Evolutionary conservation across 2,113 vertebrate genomes (phyloP).

Genomic region (Mus spicilegus): DNA sequence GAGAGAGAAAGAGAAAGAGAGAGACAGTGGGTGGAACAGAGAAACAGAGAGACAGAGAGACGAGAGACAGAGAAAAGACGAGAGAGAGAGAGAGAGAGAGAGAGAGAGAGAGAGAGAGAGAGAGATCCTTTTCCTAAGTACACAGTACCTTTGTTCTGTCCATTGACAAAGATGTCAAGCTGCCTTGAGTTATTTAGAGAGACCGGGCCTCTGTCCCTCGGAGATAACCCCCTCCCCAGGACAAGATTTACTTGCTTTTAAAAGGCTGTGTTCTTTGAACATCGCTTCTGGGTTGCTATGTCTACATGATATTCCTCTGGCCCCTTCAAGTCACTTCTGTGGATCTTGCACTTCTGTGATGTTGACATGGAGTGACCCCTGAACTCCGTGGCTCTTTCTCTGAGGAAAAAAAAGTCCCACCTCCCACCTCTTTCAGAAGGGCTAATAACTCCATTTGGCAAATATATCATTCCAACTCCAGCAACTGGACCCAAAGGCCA

Average conservation of each 20-base stretch:
- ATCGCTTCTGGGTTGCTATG: not conserved
- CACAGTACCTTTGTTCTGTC: constrained; percentile 72
- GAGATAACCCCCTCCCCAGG: constrained; percentile 67
- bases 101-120: no score
- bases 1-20: not conserved
- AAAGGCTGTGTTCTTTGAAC: not conserved
- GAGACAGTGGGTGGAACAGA: not conserved
- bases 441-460: constrained; percentile 68
- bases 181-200: constrained; percentile 82
- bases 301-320: not conserved
- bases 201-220: constrained; percentile 81
- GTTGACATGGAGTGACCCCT: constrained; percentile 61
- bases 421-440: constrained; percentile 55
- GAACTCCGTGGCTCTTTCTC: constrained; percentile 28
- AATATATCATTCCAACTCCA: constrained; percentile 65
- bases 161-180: constrained; percentile 82
- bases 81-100: not conserved
- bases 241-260: constrained; percentile 55
- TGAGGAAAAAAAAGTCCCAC: not conserved
- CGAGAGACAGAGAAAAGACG: not conserved
- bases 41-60: not conserved
- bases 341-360: not conserved
- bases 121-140: constrained; percentile 75
- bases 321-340: not conserved
- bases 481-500: constrained; percentile 77